Percentiles rank a stretch among this genome's conserved stretches.
phyloP scores from a whole-genome alignment of 2,113 vertebrate genomes.

The Macquaria australasica region DNA sequence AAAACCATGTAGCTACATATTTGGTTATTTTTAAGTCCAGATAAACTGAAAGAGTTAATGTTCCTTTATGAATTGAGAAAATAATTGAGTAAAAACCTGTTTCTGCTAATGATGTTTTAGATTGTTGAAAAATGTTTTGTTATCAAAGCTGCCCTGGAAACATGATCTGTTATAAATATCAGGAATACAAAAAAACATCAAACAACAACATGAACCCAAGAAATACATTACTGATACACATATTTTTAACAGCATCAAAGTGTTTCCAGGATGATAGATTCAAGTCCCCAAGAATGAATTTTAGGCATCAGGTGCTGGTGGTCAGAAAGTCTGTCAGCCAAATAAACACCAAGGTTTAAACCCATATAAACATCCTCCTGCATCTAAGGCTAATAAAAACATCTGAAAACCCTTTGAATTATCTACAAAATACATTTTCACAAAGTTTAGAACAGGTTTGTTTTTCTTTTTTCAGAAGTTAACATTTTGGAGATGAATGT shows the following conservation, averaged over 20 bases:
- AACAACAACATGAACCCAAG: background rate
- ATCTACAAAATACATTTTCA: background rate
- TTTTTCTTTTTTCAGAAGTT: background rate
- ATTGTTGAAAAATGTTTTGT: background rate
- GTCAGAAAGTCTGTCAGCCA: background rate
- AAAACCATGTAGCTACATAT: background rate
- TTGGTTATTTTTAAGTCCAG: background rate
- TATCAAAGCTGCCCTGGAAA: background rate
- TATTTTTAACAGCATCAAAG: background rate
- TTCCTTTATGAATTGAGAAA: too few species aligned
- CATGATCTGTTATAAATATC: background rate
- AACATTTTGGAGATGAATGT: background rate
- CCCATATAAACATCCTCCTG: background rate
- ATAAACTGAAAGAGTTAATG: background rate
- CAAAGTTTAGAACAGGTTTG: background rate
- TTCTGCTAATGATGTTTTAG: background rate
- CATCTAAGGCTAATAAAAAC: background rate
- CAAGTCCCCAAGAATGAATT: background rate
- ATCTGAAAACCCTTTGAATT: background rate
- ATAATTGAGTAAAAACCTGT: too few species aligned
- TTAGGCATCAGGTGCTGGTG: background rate
- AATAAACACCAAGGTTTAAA: background rate
- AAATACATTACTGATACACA: background rate
- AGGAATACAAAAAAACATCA: background rate
- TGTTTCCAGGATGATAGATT: too few species aligned